Evolutionary conservation across 2,797 vertebrate species (phyloP).

Genomic region (Enteromius argenteus): DNA sequence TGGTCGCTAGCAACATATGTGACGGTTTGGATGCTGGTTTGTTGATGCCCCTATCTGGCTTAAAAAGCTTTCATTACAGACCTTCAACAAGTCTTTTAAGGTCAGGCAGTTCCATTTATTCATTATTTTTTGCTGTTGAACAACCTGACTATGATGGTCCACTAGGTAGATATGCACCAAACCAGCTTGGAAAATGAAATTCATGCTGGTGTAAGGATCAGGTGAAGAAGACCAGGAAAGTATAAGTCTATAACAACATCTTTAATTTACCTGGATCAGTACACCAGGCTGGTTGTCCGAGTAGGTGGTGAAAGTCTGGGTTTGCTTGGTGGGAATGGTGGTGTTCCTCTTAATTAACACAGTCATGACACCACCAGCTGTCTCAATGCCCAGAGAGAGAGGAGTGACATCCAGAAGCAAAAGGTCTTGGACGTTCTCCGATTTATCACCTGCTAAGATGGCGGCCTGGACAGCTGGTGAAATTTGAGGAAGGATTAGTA

Average conservation of each 20-base stretch:
- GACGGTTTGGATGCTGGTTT: neutral
- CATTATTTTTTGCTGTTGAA: neutral
- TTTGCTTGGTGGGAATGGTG: slow-evolving; percentile 86
- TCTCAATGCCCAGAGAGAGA: slow-evolving; percentile 84
- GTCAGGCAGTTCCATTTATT: neutral
- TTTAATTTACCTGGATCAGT: slow-evolving; percentile 79
- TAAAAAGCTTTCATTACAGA: neutral
- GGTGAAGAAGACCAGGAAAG: neutral
- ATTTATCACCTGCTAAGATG: slow-evolving; percentile 85
- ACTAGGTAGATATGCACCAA: neutral
- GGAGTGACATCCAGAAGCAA: slow-evolving; percentile 84
- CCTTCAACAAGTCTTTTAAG: neutral
- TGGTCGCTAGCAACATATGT: neutral
- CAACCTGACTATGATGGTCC: too few relatives aligned
- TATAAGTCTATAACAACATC: neutral
- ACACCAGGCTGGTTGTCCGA: slow-evolving; percentile 86
- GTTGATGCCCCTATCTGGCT: neutral
- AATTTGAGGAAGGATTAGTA: slow-evolving; percentile 35
- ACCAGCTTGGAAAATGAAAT: neutral
- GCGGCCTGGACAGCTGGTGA: slow-evolving; percentile 82
- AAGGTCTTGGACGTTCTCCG: slow-evolving; percentile 85
- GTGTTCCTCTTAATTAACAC: slow-evolving; percentile 87
- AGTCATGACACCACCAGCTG: slow-evolving; percentile 86
- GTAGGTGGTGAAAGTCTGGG: slow-evolving; percentile 85
- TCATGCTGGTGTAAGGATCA: neutral